phyloP scores from a whole-genome alignment of 2,888 invertebrate genomes.

The Acronicta psi region DNA sequence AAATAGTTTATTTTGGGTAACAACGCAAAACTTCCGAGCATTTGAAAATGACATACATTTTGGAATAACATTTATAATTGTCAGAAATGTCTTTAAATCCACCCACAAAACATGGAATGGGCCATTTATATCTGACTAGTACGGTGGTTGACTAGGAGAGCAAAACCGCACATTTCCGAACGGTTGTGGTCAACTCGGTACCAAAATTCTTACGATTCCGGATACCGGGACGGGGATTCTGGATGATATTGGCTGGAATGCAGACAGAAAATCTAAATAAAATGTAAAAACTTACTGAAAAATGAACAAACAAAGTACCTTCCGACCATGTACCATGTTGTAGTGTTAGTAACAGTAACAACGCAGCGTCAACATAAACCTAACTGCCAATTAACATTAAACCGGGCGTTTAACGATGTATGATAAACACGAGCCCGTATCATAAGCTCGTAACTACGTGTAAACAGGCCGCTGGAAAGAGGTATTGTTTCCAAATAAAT shows the following conservation, averaged over 20 bases:
- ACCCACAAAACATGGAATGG: conserved; percentile 10
- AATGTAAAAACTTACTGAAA: conserved; percentile 1
- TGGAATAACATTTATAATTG: conserved; percentile 4
- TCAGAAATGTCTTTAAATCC: conserved; percentile 11
- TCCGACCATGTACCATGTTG: not conserved
- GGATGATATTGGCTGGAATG: not conserved
- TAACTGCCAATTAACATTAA: conserved; percentile 37
- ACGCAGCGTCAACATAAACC: conserved; percentile 26
- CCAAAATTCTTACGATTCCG: not conserved
- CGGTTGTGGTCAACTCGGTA: not conserved
- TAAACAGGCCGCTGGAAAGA: conserved; percentile 39
- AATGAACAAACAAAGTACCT: not conserved
- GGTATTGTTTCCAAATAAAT: conserved; percentile 51
- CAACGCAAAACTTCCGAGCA: conserved; percentile 6
- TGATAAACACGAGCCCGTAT: conserved; percentile 43
- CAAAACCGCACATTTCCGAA: conserved; percentile 21
- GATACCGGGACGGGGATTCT: not conserved
- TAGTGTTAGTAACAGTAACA: conserved; percentile 2
- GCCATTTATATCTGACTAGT: conserved; percentile 16
- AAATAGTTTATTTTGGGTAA: conserved; percentile 23
- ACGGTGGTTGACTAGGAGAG: not conserved
- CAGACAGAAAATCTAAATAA: too few relatives aligned
- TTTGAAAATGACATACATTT: conserved; percentile 13
- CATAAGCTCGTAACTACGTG: conserved; percentile 45
- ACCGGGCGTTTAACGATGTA: conserved; percentile 35